These are phyloP conservation scores for Enteromius paludinosus DNA, from an alignment of 2,797 vertebrate species.

Conservation along the genomic window DNA sequence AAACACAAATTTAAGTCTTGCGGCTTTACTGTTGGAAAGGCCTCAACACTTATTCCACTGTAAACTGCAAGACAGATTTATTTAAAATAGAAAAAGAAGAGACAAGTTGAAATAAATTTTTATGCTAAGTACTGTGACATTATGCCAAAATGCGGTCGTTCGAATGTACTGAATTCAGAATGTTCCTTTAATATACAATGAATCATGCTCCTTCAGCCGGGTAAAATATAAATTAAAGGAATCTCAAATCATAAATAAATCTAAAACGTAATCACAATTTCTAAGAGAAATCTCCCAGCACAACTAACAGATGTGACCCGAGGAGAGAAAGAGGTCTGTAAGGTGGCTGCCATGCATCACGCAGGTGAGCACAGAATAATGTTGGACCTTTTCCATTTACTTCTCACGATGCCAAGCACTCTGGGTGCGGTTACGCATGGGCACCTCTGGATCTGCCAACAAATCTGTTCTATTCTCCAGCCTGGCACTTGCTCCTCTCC, in stretches of 20 bases:
- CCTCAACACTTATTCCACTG: not conserved
- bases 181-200: not conserved
- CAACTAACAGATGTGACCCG: slow-evolving; percentile 9
- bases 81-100: not conserved
- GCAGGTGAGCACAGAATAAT: slow-evolving; percentile 42
- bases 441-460: slow-evolving; percentile 49
- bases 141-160: not conserved
- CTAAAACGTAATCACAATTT: slow-evolving; percentile 28
- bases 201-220: not conserved
- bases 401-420: slow-evolving; percentile 46
- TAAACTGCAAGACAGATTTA: not conserved
- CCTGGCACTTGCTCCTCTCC: slow-evolving; percentile 23
- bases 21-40: not conserved
- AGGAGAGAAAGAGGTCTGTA: slow-evolving; percentile 17
- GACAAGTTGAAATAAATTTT: not conserved
- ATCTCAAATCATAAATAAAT: slow-evolving; percentile 29
- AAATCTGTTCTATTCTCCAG: slow-evolving; percentile 44
- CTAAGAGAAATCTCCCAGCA: slow-evolving; percentile 3
- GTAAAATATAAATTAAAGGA: slow-evolving; percentile 30
- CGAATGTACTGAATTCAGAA: not conserved
- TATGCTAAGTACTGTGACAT: not conserved
- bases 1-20: not conserved
- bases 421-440: slow-evolving; percentile 43
- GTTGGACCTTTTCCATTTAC: slow-evolving; percentile 43
- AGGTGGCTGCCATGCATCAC: slow-evolving; percentile 19